phyloP scores from a whole-genome alignment of 2,113 vertebrate genomes.

The Paedocypris sp. region DNA sequence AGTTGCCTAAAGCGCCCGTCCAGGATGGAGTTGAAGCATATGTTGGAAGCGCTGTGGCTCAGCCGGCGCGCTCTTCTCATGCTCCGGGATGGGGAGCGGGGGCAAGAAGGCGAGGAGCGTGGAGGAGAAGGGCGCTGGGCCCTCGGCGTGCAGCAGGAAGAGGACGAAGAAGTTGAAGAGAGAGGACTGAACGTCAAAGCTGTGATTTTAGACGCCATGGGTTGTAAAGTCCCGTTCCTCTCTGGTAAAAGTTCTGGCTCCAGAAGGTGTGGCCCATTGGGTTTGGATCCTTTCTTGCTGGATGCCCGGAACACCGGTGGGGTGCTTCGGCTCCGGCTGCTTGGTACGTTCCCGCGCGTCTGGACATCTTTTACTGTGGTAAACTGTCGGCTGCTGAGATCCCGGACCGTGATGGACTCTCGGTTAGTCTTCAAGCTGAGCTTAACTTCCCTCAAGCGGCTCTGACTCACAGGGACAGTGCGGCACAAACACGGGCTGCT shows the following conservation, averaged over 20 bases:
- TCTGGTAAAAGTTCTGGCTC: slow-evolving; percentile 45
- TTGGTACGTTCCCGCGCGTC: slow-evolving; percentile 26
- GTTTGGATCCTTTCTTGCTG: slow-evolving; percentile 35
- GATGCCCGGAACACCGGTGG: slow-evolving; percentile 53
- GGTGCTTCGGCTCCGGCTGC: slow-evolving; percentile 59
- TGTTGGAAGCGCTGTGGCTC: slow-evolving; percentile 65
- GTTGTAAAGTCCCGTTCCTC: slow-evolving; percentile 51
- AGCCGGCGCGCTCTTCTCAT: slow-evolving; percentile 60
- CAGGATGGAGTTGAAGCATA: slow-evolving; percentile 62
- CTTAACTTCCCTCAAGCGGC: slow-evolving; percentile 59
- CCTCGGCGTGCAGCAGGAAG: slow-evolving; percentile 37
- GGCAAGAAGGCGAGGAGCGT: slow-evolving; percentile 34
- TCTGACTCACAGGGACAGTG: slow-evolving; percentile 53
- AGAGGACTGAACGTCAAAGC: slow-evolving; percentile 27
- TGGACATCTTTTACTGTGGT: slow-evolving; percentile 46
- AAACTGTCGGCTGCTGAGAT: slow-evolving; percentile 30
- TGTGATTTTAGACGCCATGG: slow-evolving; percentile 31
- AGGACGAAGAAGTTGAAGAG: slow-evolving; percentile 29
- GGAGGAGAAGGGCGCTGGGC: slow-evolving; percentile 37
- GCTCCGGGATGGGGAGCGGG: slow-evolving; percentile 48
- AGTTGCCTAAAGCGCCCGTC: slow-evolving; percentile 67
- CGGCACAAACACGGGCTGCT: slow-evolving; percentile 64
- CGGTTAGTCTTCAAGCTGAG: slow-evolving; percentile 58
- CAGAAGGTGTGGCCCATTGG: slow-evolving; percentile 15
- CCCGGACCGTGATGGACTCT: slow-evolving; percentile 39